phyloP scores from a whole-genome alignment of 1,140 invertebrate genomes.

The Trinorchestia longiramus region DNA sequence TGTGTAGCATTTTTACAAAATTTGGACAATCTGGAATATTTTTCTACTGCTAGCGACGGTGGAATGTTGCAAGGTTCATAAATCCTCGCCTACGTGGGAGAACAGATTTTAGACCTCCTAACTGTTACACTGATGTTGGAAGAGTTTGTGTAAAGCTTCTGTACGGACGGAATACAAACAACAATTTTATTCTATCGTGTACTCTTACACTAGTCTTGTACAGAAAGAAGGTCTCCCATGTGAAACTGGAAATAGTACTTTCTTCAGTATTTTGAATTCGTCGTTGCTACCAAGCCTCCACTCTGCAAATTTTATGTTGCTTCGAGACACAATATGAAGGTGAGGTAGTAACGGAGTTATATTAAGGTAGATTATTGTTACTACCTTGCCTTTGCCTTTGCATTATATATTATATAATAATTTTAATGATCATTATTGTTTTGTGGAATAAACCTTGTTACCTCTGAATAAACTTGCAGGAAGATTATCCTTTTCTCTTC shows the following conservation, averaged over 20 bases:
- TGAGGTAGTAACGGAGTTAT: no score
- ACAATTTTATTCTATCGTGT: neutral
- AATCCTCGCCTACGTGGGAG: neutral
- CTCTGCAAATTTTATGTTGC: no score
- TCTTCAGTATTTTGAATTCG: no score
- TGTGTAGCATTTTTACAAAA: neutral
- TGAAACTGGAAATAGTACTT: no score
- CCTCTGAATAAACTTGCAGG: neutral
- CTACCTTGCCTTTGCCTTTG: no score
- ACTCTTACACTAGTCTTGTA: neutral
- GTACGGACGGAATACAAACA: neutral
- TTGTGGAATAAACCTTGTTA: no score
- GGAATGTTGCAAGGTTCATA: neutral
- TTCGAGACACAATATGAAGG: no score
- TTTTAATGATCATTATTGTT: neutral
- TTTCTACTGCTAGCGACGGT: neutral
- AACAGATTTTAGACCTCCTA: neutral
- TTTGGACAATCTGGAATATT: neutral
- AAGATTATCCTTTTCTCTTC: neutral
- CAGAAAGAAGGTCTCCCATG: neutral
- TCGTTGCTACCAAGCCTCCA: no score
- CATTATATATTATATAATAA: neutral
- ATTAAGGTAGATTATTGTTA: no score
- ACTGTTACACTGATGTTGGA: neutral
- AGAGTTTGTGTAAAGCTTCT: neutral